A percentile compares a stretch with the other conserved stretches of the same genome.
Conservation (phyloP, 30 jellyfish, hydroid and myxozoan species). For the Hydractinia echinata region DNA sequence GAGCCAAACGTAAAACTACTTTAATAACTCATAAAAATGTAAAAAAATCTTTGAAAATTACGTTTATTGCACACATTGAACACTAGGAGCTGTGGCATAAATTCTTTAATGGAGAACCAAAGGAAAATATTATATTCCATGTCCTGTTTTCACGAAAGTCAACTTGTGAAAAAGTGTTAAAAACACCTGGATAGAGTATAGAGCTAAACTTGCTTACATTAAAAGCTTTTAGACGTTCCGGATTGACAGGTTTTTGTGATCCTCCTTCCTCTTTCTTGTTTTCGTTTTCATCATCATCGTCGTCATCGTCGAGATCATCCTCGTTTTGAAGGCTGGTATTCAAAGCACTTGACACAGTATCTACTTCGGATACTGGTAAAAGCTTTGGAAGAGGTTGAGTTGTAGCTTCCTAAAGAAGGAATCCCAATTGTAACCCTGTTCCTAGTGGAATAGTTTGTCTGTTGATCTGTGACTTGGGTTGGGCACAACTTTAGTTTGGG, state of each 20-base stretch:
- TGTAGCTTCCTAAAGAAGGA: background rate
- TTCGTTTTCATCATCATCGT: constrained; percentile 84
- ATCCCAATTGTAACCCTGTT: background rate
- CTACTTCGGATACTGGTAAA: background rate
- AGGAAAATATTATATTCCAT: too few relatives aligned
- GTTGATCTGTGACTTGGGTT: too few relatives aligned
- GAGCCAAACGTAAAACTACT: too few relatives aligned
- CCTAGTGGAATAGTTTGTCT: too few relatives aligned
- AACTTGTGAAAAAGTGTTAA: too few relatives aligned
- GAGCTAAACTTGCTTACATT: constrained; percentile 51
- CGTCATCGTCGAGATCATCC: constrained; percentile 70
- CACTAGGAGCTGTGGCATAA: too few relatives aligned
- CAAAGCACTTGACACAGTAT: background rate
- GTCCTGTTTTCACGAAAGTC: too few relatives aligned
- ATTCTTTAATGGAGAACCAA: too few relatives aligned
- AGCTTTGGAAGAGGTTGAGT: constrained; percentile 3
- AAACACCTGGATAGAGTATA: background rate
- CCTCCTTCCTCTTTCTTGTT: constrained; percentile 54
- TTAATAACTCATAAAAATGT: too few relatives aligned
- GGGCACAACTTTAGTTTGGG: too few relatives aligned
- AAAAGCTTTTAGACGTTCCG: constrained; percentile 95
- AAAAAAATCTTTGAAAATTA: too few relatives aligned
- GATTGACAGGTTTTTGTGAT: constrained; percentile 53
- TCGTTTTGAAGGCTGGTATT: background rate
- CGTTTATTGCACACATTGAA: too few relatives aligned